These are phyloP conservation scores for Actias luna DNA, from an alignment of 2,888 invertebrate species.

Conservation along the genomic window DNA sequence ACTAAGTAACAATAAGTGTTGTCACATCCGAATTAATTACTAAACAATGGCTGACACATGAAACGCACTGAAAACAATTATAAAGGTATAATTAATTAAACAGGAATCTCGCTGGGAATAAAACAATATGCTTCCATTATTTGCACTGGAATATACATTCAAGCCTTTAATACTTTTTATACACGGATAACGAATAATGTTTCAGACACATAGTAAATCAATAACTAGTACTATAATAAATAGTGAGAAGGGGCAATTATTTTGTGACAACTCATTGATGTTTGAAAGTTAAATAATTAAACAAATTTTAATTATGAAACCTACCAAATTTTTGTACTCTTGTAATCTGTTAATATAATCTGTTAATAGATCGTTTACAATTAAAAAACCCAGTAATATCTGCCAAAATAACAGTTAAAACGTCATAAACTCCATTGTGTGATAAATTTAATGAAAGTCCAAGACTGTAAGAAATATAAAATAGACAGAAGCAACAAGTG, in stretches of 20 bases:
- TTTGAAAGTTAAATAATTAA: too few species aligned
- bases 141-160: constrained; percentile 2
- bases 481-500: constrained; percentile 59
- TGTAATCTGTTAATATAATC: not conserved
- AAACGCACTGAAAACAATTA: constrained; percentile 28
- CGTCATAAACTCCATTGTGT: not conserved
- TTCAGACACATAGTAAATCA: not conserved
- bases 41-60: constrained; percentile 29
- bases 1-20: constrained; percentile 4
- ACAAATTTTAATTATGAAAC: too few species aligned
- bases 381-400: not conserved
- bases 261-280: too few species aligned
- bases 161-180: not conserved
- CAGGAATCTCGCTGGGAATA: constrained; percentile 25
- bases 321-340: too few species aligned
- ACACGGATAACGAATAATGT: not conserved
- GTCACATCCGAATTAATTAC: constrained; percentile 26
- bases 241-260: not conserved
- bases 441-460: constrained; percentile 4
- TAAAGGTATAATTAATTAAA: constrained; percentile 37
- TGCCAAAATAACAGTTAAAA: not conserved
- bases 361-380: not conserved
- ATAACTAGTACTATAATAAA: not conserved
- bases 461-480: constrained; percentile 12
- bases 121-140: constrained; percentile 11